phyloP scores from a whole-genome alignment of 1,140 invertebrate genomes.

The Planococcus citri region DNA sequence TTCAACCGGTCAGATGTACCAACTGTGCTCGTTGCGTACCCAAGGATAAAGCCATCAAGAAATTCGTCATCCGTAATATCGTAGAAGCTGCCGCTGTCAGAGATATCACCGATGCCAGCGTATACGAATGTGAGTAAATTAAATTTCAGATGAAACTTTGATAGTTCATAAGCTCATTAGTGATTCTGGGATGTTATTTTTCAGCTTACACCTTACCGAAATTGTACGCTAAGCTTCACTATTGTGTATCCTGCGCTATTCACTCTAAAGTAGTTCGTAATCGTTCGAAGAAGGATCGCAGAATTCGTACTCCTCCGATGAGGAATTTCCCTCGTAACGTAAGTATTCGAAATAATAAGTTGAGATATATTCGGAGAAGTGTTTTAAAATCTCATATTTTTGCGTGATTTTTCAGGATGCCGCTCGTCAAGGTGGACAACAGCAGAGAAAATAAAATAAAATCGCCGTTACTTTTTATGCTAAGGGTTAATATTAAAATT shows the following conservation, averaged over 20 bases:
- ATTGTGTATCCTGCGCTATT: constrained; percentile 99
- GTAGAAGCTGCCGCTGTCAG: constrained; percentile 98
- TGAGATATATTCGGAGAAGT: not conserved
- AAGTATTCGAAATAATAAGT: constrained; percentile 13
- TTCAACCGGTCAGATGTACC: constrained; percentile 93
- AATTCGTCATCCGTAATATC: constrained; percentile 99
- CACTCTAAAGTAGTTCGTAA: constrained; percentile 99
- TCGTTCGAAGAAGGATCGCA: constrained; percentile 88
- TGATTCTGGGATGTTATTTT: no score
- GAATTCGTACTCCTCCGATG: constrained; percentile 90
- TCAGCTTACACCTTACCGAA: constrained; percentile 88
- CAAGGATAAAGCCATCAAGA: constrained; percentile 99
- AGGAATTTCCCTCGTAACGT: constrained; percentile 64
- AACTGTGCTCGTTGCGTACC: constrained; percentile 98
- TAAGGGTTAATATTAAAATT: no score
- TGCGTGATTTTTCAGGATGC: constrained; percentile 28
- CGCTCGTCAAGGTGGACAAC: constrained; percentile 31
- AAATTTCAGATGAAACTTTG: no score
- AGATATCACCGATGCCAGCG: constrained; percentile 95
- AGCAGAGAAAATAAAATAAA: constrained; percentile 27
- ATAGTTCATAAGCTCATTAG: no score
- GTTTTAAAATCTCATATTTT: no score
- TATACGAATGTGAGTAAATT: constrained; percentile 61
- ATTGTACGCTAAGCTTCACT: constrained; percentile 96
- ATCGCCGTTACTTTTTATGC: no score